Percentiles rank a stretch among this genome's conserved stretches.
These are phyloP conservation scores for Microctenopoma stevenorrisi DNA, from an alignment of 2,797 vertebrate genomes.

Conservation along the genomic window DNA sequence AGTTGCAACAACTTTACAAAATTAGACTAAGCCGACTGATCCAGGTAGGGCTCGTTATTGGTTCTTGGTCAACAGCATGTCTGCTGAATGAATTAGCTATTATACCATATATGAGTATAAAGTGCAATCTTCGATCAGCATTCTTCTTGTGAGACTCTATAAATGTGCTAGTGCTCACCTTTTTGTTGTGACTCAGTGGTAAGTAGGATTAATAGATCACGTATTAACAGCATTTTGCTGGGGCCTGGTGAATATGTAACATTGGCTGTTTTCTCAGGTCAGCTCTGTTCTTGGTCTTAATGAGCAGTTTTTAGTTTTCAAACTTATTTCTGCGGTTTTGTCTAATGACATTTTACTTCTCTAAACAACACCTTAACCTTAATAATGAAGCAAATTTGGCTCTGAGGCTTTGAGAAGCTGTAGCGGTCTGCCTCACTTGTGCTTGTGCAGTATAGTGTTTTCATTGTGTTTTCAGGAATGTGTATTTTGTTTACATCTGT, in stretches of 20 bases:
- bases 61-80: conserved; percentile 2
- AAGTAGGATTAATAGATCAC: conserved; percentile 73
- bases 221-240: conserved; percentile 65
- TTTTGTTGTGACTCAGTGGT: conserved; percentile 36
- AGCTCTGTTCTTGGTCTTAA: conserved; percentile 12
- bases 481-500: conserved; percentile 9
- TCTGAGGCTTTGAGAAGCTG: conserved; percentile 12
- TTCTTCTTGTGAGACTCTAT: conserved; percentile 24
- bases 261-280: conserved; percentile 39
- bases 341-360: conserved; percentile 25
- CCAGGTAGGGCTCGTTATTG: conserved; percentile 4
- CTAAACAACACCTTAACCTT: conserved; percentile 10
- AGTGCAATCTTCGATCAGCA: conserved; percentile 34
- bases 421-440: conserved; percentile 5
- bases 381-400: conserved; percentile 34
- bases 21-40: background rate
- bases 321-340: conserved; percentile 32
- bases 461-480: conserved; percentile 1
- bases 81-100: conserved; percentile 16
- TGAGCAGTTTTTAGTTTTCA: conserved; percentile 7
- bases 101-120: background rate
- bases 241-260: conserved; percentile 69
- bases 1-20: background rate
- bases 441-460: background rate
- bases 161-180: conserved; percentile 23